Base-by-base conservation (phyloP, 2,888 invertebrate genomes). In the Ommatoiulus sabulosus region DNA sequence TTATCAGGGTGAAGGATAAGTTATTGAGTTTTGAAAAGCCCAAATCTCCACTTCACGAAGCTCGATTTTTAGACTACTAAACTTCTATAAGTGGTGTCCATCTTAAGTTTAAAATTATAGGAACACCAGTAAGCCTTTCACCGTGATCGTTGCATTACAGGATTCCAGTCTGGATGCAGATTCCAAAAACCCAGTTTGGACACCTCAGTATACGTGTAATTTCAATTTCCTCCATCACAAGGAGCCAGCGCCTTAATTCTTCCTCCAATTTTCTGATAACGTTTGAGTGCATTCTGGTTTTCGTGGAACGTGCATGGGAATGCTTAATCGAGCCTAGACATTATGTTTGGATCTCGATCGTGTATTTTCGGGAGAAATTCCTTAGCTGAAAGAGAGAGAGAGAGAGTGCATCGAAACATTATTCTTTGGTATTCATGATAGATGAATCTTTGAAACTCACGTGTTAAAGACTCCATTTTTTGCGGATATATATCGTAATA, bases 391-490 rank as follows among this genome's bases (percentile, higher is more conserved):
- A 48, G 48, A 48, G 48, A 46, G 46, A 46, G 10, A 48, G 48
- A 24, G 72, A 24, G 72, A 72, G 72, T 72, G 24, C 72, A 72
- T 72, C 72, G 24, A 17, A 24, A 72, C 72, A 72, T 72, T 24
- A 24, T 72, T 72, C 72, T 72, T 72, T 72, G 72, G 72, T 72
- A 72, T 72, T 72, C 24, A 72, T 72, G 72, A 72, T 72, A 72
- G 72, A 72, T 72, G 72, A 72, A 72, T 72, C 72, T 72, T 72
- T 72, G 72, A 72, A 24, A 24, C 72, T 24, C 72, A 20, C 20
- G 72, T 72, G 72, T 72, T 72, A 72, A 72, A 72, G 72, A 72
- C 72, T 72, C 72, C 72, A 72, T 72, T 72, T 72, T 72, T 72
- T 72, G 72, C 24, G 24, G 24, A 8, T 72, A 72, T 72, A 72